phyloP scores from a whole-genome alignment of 2,888 invertebrate genomes.

The Hirtodrosophila duncani region DNA sequence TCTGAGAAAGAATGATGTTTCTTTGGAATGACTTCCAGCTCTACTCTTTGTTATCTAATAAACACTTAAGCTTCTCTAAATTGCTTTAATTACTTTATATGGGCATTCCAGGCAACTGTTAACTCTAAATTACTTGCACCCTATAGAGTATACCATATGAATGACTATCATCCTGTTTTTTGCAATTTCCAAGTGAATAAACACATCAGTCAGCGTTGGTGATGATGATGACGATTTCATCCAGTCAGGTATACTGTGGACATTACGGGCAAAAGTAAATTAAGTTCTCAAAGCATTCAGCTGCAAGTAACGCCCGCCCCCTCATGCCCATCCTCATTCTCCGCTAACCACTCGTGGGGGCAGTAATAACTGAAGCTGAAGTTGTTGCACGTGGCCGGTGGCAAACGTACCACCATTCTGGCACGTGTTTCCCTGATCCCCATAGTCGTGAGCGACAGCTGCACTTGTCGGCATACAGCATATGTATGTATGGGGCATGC shows the following conservation, averaged over 20 bases:
- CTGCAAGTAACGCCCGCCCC: slow-evolving; percentile 34
- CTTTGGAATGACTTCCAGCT: too few species aligned
- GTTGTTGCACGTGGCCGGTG: slow-evolving; percentile 65
- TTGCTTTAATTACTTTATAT: too few species aligned
- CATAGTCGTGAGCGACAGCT: slow-evolving; percentile 32
- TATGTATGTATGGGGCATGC: slow-evolving; percentile 46
- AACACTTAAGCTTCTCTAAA: too few species aligned
- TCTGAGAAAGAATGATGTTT: too few species aligned
- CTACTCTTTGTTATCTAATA: too few species aligned
- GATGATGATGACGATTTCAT: slow-evolving; percentile 26
- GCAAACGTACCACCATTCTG: slow-evolving; percentile 47
- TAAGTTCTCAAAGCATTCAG: slow-evolving; percentile 56
- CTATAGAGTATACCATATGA: slow-evolving; percentile 17
- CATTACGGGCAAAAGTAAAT: slow-evolving; percentile 46
- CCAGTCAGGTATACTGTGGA: slow-evolving; percentile 43
- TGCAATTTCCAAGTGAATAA: slow-evolving; percentile 56
- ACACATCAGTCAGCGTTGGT: slow-evolving; percentile 43
- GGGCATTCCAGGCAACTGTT: too few species aligned
- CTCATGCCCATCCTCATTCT: neutral
- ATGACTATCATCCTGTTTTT: slow-evolving; percentile 29
- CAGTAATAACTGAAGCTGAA: slow-evolving; percentile 58
- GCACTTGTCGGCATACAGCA: slow-evolving; percentile 72
- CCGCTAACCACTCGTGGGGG: slow-evolving; percentile 9
- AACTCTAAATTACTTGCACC: too few species aligned
- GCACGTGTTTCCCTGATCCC: slow-evolving; percentile 40